Evolutionary conservation across 2,113 vertebrate species (phyloP), one percentile per base, ranked within the genome.

Genomic region (Nesoenas mayeri): DNA sequence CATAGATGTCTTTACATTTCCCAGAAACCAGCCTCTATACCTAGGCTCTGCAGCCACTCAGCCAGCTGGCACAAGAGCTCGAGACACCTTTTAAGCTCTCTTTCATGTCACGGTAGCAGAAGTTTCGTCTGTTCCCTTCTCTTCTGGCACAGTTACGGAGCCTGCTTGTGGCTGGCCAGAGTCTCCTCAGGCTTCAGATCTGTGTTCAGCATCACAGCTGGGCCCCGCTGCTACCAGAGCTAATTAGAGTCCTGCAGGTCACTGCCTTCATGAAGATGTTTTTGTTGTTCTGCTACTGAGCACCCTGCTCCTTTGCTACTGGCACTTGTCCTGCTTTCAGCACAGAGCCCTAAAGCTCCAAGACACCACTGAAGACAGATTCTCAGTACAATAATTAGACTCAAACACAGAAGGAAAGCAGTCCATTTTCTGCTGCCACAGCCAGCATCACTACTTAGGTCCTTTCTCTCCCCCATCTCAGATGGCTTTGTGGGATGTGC

Each of bases 171-270:
- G 48, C 88, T 96, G 82, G 82, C 79, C 88, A 88, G 75, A 81
- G 69, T 65, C 79, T 85, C 91, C 75, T 86, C 92, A 40, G 72
- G 88, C 92, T 94, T 96, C 88, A 97, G 95, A 96, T 96, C 85
- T 90, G 40, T 84, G 85, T 95, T 96, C 93, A 96, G 88, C 93
- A 72, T 88, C 96, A 94, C 96, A 94, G 95, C 92, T 95, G 96
- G 75, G 93, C 69, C 69, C 77, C 93, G 89, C 95, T 84, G 83
- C 80, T 95, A 95, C 80, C 89, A 95, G 60, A 90, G 85, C 79
- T 96, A 97, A 96, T 97, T 93, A 96, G 80, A 94, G 85, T 94
- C 85, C 72, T 94, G 95, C 65, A 92, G 95, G 88, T 93, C 95
- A 61, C 79, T 72, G 95, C 77, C 84, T 96, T 95, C 92, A 92